These are phyloP conservation scores for Pandemis corylana DNA, from an alignment of 2,888 invertebrate species.

Conservation along the genomic window DNA sequence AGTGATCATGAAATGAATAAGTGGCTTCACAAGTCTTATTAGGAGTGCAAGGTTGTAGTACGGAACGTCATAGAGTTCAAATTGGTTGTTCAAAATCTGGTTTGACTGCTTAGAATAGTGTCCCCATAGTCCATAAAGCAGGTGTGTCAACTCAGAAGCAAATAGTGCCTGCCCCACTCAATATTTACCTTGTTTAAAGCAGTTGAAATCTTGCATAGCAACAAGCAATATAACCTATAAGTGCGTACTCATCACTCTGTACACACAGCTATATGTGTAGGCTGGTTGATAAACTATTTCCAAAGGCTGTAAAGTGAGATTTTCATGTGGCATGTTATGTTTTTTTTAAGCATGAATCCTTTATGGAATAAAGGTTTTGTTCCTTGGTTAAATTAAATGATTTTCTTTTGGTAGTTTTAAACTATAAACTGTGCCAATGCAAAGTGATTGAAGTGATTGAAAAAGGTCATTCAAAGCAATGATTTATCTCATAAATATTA, in stretches of 20 bases:
- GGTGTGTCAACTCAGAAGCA: slow-evolving; percentile 45
- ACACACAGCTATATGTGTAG: slow-evolving; percentile 38
- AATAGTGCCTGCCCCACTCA: slow-evolving; percentile 48
- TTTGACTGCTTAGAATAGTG: slow-evolving; percentile 42
- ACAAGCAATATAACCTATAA: slow-evolving; percentile 75
- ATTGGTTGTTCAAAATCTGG: slow-evolving; percentile 23
- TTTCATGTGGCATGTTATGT: slow-evolving; percentile 1
- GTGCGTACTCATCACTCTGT: slow-evolving; percentile 60
- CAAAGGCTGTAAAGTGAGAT: slow-evolving; percentile 22
- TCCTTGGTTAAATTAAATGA: not conserved
- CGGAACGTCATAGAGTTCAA: slow-evolving; percentile 31
- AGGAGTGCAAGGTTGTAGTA: slow-evolving; percentile 57
- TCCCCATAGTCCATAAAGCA: slow-evolving; percentile 23
- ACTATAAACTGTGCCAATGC: not conserved
- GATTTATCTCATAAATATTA: not conserved
- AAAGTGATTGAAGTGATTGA: not conserved
- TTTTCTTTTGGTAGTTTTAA: not conserved
- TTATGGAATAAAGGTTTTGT: not conserved
- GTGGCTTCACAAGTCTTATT: slow-evolving; percentile 55
- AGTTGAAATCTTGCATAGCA: slow-evolving; percentile 74
- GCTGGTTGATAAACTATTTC: slow-evolving; percentile 36
- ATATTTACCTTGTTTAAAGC: slow-evolving; percentile 52
- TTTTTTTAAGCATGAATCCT: not conserved
- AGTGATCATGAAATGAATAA: slow-evolving; percentile 51
- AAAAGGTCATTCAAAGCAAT: not conserved